A percentile compares a stretch with the other conserved stretches of the same genome.
Evolutionary conservation across 2,113 vertebrate genomes (phyloP).

Genomic region (Passerina amoena): DNA sequence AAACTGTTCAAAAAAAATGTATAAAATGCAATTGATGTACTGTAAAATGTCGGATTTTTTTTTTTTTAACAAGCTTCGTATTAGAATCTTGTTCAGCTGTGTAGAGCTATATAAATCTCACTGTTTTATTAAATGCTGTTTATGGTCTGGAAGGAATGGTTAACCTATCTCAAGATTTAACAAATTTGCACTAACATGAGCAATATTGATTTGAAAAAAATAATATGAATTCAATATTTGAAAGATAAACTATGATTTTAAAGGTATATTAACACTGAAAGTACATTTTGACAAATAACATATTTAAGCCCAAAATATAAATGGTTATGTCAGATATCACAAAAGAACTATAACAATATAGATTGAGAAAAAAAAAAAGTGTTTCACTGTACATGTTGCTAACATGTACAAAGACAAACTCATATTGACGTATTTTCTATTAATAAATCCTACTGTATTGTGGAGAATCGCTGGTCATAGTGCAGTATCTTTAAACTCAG

Average conservation of each 20-base stretch:
- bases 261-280: conserved; percentile 46
- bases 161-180: conserved; percentile 63
- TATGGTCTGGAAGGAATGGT: conserved; percentile 49
- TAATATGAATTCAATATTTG: conserved; percentile 47
- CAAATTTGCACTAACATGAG: conserved; percentile 40
- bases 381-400: conserved; percentile 41
- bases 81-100: conserved; percentile 56
- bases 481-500: conserved; percentile 47
- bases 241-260: conserved; percentile 59
- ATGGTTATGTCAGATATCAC: conserved; percentile 62
- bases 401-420: conserved; percentile 57
- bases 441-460: conserved; percentile 59
- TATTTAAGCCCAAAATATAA: conserved; percentile 65
- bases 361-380: conserved; percentile 30
- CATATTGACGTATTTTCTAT: conserved; percentile 47
- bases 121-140: conserved; percentile 56
- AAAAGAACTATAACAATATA: conserved; percentile 53
- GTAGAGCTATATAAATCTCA: conserved; percentile 51
- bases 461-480: conserved; percentile 42
- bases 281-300: conserved; percentile 52
- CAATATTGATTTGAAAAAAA: conserved; percentile 41
- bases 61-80: conserved; percentile 61
- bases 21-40: conserved; percentile 51
- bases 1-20: conserved; percentile 60
- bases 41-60: conserved; percentile 57